Base-by-base conservation (phyloP, 1,140 invertebrate species). In the Nylanderia fulva region DNA sequence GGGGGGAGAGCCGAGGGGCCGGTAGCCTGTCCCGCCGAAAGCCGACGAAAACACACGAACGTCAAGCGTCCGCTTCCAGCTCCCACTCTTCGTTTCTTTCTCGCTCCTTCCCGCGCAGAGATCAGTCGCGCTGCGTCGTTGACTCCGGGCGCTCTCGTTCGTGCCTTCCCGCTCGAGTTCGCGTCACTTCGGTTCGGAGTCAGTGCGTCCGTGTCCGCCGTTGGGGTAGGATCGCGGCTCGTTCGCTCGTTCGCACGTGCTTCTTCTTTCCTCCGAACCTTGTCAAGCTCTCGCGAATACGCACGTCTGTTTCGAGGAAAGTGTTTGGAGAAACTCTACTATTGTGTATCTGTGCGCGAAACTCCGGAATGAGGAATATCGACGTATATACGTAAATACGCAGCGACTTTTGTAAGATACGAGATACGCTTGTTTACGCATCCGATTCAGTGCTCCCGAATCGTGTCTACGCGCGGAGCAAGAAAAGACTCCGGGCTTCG, bases 141-240 rank as follows among this genome's bases (percentile, higher is more conserved):
- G 80, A 74, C 69, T 74, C 54, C 82, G 56, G 56, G 39, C 29
- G 42, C 48, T 76, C 69, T 63, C 64, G 45, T 88, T n/a, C 86
- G 69, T 61, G 74, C 63, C 54, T 61, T 76, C 74, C 61, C 85
- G 68, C 45, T 66, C 60, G 82, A 21, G 15, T 63, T 89, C 86
- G 87, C 77, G 88, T 89, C 45, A 27, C 66, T 11, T 79, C 64
- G 74, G 56, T 11, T 79, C 64, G 74, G 56, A 72, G 60, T 84
- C 91, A 93, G 92, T 93, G 77, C 77, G 91, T 90, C 60, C 84
- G 80, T 86, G 85, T 63, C 74, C 86, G 82, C 68, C 64, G 84
- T 85, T 58, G 84, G 61, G 86, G 75, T 71, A 63, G 83, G 88
- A 48, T 88, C 39, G 68, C 58, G 45, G 29, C 21, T 24, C 29